A percentile compares a stretch with the other conserved stretches of the same genome.
phyloP scores from a whole-genome alignment of 2,888 invertebrate species.

The Drosophila greeni region DNA sequence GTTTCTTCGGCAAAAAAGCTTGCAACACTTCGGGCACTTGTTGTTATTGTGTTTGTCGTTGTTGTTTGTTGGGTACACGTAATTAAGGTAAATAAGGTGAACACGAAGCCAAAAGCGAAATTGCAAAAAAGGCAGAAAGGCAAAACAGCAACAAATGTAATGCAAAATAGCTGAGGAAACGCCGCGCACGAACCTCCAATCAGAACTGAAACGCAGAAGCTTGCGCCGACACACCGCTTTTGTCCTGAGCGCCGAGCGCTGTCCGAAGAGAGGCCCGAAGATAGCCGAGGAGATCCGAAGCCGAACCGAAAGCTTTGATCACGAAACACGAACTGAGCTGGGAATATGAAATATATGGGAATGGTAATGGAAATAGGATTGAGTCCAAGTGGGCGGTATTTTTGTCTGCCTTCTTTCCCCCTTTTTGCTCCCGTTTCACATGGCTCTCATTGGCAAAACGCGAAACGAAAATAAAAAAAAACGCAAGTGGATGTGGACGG shows the following conservation, averaged over 20 bases:
- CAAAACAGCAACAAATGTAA: conserved; percentile 33
- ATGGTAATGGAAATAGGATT: conserved; percentile 30
- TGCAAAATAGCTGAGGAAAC: conserved; percentile 55
- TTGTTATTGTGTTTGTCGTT: conserved; percentile 23
- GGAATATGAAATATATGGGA: conserved; percentile 26
- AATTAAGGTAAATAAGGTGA: conserved; percentile 44
- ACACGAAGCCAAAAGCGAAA: conserved; percentile 31
- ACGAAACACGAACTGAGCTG: conserved; percentile 44
- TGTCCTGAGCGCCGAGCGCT: conserved; percentile 62
- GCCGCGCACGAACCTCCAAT: conserved; percentile 76
- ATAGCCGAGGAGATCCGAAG: conserved; percentile 22
- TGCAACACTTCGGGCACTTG: conserved; percentile 52
- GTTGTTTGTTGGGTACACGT: conserved; percentile 43
- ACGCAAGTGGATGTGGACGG: conserved; percentile 73
- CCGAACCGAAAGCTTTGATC: conserved; percentile 43
- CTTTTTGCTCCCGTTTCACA: conserved; percentile 26
- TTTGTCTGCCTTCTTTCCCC: conserved; percentile 39
- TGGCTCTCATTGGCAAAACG: conserved; percentile 22
- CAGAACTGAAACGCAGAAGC: conserved; percentile 74
- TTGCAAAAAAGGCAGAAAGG: conserved; percentile 25
- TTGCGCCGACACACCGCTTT: conserved; percentile 46
- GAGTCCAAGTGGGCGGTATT: conserved; percentile 30
- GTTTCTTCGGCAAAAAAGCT: conserved; percentile 43
- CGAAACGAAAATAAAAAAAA: conserved; percentile 28
- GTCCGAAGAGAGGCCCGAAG: conserved; percentile 20